Conservation (phyloP, 2,888 invertebrate genomes). For the Oscheius sp. region DNA sequence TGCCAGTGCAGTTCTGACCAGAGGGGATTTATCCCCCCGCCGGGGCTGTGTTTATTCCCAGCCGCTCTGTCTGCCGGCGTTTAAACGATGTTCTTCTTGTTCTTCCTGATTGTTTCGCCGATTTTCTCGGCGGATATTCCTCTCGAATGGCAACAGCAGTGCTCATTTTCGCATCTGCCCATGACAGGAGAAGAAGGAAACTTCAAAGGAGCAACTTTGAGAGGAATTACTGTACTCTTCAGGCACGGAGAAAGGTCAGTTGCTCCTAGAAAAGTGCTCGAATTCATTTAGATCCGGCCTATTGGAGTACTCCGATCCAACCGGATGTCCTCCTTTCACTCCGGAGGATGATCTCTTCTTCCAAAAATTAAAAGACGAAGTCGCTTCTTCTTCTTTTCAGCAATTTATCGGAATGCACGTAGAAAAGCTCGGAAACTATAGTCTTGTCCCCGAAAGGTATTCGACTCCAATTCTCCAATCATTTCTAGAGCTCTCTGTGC, state of each 20-base stretch:
- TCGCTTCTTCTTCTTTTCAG: neutral
- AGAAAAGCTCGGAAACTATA: neutral
- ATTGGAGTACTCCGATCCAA: neutral
- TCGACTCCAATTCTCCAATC: neutral
- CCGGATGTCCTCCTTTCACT: neutral
- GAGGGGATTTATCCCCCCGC: too few species aligned
- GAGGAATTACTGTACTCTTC: slow-evolving; percentile 51
- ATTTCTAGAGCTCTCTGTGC: slow-evolving; percentile 48
- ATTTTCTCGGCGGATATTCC: slow-evolving; percentile 10
- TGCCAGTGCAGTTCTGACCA: too few species aligned
- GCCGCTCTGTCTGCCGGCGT: too few species aligned
- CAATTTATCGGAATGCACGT: neutral
- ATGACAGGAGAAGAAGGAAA: slow-evolving; percentile 54
- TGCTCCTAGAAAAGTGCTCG: too few species aligned
- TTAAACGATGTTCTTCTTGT: too few species aligned
- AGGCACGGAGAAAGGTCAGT: slow-evolving; percentile 59
- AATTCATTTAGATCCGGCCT: slow-evolving; percentile 21
- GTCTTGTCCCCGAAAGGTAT: neutral
- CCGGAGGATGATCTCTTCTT: neutral
- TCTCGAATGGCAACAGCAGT: slow-evolving; percentile 38
- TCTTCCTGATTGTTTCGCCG: neutral
- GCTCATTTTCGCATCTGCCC: slow-evolving; percentile 57
- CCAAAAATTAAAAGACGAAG: neutral
- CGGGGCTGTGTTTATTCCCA: too few species aligned
- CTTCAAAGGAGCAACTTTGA: slow-evolving; percentile 39